Percentiles rank a stretch among this genome's conserved stretches.
phyloP scores from a whole-genome alignment of 1,140 invertebrate genomes.

The Lepidurus packardi region DNA sequence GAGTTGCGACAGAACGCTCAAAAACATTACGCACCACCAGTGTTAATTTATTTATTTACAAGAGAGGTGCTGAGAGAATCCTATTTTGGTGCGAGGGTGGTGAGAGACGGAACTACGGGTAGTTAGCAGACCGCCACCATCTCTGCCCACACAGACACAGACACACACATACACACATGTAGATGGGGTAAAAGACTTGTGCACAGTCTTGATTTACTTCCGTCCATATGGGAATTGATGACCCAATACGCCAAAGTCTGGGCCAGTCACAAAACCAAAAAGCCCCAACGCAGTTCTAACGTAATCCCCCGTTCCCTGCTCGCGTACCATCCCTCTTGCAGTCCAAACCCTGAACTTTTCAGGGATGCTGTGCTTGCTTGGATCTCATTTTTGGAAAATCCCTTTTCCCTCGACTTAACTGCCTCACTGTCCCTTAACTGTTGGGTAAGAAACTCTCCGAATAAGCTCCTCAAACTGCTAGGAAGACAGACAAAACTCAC shows the following conservation, averaged over 20 bases:
- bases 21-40: not conserved
- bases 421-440: constrained; percentile 15
- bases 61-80: not conserved
- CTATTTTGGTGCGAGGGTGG: not conserved
- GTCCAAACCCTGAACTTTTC: not conserved
- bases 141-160: not conserved
- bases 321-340: not conserved
- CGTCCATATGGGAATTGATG: not conserved
- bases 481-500: not conserved
- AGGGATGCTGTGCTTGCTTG: not conserved
- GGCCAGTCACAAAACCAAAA: not conserved
- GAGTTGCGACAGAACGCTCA: not conserved
- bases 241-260: constrained; percentile 8
- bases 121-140: not conserved
- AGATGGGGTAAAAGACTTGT: not conserved
- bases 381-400: constrained; percentile 22
- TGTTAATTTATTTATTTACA: constrained; percentile 4
- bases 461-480: not conserved
- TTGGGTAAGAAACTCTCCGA: not conserved
- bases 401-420: constrained; percentile 3
- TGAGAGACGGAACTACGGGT: not conserved
- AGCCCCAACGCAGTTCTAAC: not conserved
- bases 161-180: not conserved
- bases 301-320: not conserved
- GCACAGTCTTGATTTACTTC: not conserved